phyloP scores from a whole-genome alignment of 2,797 vertebrate genomes.

The Sebastes flavidus region DNA sequence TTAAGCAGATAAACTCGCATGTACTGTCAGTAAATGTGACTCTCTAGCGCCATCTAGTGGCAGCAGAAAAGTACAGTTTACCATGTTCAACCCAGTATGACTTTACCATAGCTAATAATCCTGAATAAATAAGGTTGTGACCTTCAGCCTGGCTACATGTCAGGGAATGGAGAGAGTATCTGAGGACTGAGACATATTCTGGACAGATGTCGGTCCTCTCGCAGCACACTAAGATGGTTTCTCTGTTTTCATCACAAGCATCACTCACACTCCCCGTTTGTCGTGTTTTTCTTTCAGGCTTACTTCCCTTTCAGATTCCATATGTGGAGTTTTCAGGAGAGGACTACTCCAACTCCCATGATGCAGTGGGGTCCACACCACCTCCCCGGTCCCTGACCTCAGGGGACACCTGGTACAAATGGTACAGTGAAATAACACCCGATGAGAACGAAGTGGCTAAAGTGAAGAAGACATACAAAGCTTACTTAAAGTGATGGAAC shows the following conservation, averaged over 20 bases:
- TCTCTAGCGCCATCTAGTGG: background rate
- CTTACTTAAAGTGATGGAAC: slow-evolving; percentile 80
- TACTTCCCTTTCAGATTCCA: slow-evolving; percentile 83
- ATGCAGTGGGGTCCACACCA: slow-evolving; percentile 86
- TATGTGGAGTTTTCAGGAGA: slow-evolving; percentile 77
- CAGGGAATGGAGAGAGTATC: background rate
- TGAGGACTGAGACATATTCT: too few relatives aligned
- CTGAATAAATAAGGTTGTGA: background rate
- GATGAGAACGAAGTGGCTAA: slow-evolving; percentile 81
- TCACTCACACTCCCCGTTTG: too few relatives aligned
- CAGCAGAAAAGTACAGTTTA: background rate
- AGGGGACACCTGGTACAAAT: slow-evolving; percentile 85
- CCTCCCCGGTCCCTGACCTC: slow-evolving; percentile 59
- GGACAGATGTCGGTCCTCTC: too few relatives aligned
- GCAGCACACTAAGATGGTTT: too few relatives aligned
- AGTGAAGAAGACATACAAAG: slow-evolving; percentile 84
- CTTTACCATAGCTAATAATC: background rate
- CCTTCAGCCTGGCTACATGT: background rate
- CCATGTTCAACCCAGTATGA: too few relatives aligned
- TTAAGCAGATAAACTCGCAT: too few relatives aligned
- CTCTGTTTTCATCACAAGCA: too few relatives aligned
- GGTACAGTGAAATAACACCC: slow-evolving; percentile 85
- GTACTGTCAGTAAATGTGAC: background rate
- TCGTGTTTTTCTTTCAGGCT: slow-evolving; percentile 73
- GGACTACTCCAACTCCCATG: slow-evolving; percentile 86